A percentile compares a stretch with the other conserved stretches of the same genome.
Conservation (phyloP, 2,888 invertebrate species). For the Eupithecia subfuscata region DNA sequence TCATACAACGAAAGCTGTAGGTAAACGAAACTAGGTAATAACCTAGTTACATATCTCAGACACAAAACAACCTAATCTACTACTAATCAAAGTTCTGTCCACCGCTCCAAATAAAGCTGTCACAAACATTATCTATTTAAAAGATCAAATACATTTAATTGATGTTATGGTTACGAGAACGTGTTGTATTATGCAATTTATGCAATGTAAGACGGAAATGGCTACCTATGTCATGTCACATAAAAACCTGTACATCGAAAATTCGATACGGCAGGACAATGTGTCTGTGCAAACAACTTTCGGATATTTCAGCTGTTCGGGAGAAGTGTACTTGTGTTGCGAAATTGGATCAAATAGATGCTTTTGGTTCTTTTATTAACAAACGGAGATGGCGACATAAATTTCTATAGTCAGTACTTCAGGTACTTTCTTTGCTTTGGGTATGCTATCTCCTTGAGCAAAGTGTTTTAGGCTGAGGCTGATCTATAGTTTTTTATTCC, state of each 20-base stretch:
- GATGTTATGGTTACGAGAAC: neutral
- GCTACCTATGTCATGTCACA: slow-evolving; percentile 39
- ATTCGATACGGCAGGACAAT: slow-evolving; percentile 40
- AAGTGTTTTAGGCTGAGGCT: neutral
- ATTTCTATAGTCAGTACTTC: neutral
- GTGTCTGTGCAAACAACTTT: slow-evolving; percentile 38
- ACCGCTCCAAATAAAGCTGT: neutral
- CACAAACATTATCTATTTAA: slow-evolving; percentile 5
- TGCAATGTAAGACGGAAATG: slow-evolving; percentile 53
- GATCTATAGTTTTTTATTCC: neutral
- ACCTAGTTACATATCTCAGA: neutral
- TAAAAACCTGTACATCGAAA: slow-evolving; percentile 36
- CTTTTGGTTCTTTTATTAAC: slow-evolving; percentile 1
- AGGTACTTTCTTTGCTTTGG: neutral
- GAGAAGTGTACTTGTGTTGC: slow-evolving; percentile 32
- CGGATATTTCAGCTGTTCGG: slow-evolving; percentile 34
- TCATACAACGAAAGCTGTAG: neutral
- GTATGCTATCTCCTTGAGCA: neutral
- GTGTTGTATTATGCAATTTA: neutral
- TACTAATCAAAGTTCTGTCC: neutral
- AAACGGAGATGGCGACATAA: neutral
- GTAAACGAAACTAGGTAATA: too few relatives aligned
- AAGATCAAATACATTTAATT: neutral
- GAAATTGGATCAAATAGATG: slow-evolving; percentile 21
- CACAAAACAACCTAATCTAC: neutral